Evolutionary conservation across 2,113 vertebrate species (phyloP).

Genomic region (Oncorhynchus masou): DNA sequence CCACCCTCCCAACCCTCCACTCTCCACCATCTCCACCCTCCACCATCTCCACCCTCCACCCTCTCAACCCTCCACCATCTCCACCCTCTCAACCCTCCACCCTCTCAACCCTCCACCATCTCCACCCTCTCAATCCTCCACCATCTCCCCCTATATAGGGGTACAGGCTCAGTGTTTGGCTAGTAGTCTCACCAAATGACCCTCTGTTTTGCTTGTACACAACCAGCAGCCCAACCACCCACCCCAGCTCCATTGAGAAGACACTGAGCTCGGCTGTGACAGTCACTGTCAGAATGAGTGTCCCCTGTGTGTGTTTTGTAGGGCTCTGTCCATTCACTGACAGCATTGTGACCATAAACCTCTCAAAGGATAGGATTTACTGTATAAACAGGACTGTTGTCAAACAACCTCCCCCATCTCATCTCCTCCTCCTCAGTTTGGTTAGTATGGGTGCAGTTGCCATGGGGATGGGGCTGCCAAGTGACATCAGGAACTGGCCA

Average conservation of each 20-base stretch:
- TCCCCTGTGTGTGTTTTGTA: background rate
- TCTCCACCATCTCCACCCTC: too few relatives aligned
- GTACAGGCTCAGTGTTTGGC: slow-evolving; percentile 33
- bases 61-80: too few relatives aligned
- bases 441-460: too few relatives aligned
- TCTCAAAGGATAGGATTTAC: background rate
- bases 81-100: background rate
- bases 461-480: too few relatives aligned
- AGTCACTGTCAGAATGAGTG: background rate
- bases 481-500: too few relatives aligned
- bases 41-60: too few relatives aligned
- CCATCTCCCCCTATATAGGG: background rate
- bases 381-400: background rate
- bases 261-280: slow-evolving; percentile 27
- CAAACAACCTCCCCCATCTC: background rate
- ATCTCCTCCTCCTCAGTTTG: background rate
- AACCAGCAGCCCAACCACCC: slow-evolving; percentile 3
- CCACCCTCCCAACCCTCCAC: too few relatives aligned
- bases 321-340: background rate
- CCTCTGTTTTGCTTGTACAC: slow-evolving; percentile 28
- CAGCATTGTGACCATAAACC: background rate
- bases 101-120: too few relatives aligned
- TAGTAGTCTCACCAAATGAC: slow-evolving; percentile 8
- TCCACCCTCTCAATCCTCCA: too few relatives aligned
- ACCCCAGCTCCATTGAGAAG: slow-evolving; percentile 3